Base-by-base conservation (phyloP, 1,140 invertebrate species). In the Drosophila micromelanica region DNA sequence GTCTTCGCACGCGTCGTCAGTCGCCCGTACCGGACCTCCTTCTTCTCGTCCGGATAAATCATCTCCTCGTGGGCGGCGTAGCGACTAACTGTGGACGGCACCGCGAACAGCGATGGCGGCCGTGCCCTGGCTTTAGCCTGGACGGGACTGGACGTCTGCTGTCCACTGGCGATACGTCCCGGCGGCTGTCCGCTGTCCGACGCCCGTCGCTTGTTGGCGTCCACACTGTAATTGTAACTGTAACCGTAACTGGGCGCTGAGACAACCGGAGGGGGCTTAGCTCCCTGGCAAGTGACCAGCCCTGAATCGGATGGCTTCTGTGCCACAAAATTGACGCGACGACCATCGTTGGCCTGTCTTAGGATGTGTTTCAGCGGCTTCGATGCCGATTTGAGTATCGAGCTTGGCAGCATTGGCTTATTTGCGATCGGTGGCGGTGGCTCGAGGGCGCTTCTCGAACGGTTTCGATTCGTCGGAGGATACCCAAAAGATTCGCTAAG, bases 351-450 rank as follows among this genome's bases (percentile, higher is more conserved):
- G 12, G 37, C 17, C 9, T 61, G 27, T 17, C 49, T 35, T 0
- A 57, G 1, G 3, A 11, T 9, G 8, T 23, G 27, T 12, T 0
- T 43, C 13, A 45, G 2, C 3, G 55, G 40, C 13, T 23, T 55
- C 8, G 32, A 30, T 3, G 59, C 2, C 0, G 67, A n/a, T 30
- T 63, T 70, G 13, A 70, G 12, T 55, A 70, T 70, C 32, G 67
- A 70, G 17, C 40, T 45, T 1, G 38, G 23, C 27, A n/a, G 5
- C 9, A 27, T 59, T 12, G 2, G 12, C 46, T 49, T 49, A 1
- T 4, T 7, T n/a, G 46, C n/a, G 60, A 9, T 30, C n/a, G 13
- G 13, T 40, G 46, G 15, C 17, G 17, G 17, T 2, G 17, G 17
- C 8, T 17, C 23, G 23, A 27, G 32, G 48, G 15, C 37, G 15